These are phyloP conservation scores for Pantherophis alleghaniensis DNA, from an alignment of 2,797 vertebrate genomes.

Conservation along the genomic window DNA sequence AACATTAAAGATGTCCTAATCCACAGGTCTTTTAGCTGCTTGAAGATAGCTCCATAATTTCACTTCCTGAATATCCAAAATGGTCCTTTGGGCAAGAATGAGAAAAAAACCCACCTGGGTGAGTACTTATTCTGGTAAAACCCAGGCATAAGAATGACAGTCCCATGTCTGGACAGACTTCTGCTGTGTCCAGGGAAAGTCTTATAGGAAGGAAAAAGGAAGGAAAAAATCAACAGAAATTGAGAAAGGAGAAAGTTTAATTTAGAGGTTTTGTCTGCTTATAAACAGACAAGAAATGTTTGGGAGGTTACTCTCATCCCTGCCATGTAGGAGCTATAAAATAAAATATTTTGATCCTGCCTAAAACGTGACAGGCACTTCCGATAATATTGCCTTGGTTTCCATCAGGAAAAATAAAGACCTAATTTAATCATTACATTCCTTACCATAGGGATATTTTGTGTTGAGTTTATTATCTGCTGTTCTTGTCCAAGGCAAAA, in stretches of 20 bases:
- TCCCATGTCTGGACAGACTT: not conserved
- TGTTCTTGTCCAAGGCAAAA: constrained; percentile 85
- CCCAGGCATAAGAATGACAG: not conserved
- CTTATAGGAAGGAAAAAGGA: not conserved
- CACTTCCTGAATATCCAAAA: not conserved
- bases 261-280: not conserved
- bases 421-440: not conserved
- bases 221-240: not conserved
- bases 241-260: not conserved
- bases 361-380: not conserved
- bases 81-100: not conserved
- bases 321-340: not conserved
- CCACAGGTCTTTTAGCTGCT: not conserved
- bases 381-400: not conserved
- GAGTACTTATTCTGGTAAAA: not conserved
- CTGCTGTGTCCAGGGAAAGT: not conserved
- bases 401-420: not conserved
- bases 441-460: constrained; percentile 89
- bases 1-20: not conserved
- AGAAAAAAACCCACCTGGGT: not conserved
- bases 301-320: not conserved
- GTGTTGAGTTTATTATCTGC: constrained; percentile 83
- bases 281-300: not conserved
- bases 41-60: not conserved
- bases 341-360: not conserved